A percentile compares a stretch with the other conserved stretches of the same genome.
These are phyloP conservation scores for Macropis europaea DNA, from an alignment of 2,888 invertebrate genomes.

Conservation along the genomic window DNA sequence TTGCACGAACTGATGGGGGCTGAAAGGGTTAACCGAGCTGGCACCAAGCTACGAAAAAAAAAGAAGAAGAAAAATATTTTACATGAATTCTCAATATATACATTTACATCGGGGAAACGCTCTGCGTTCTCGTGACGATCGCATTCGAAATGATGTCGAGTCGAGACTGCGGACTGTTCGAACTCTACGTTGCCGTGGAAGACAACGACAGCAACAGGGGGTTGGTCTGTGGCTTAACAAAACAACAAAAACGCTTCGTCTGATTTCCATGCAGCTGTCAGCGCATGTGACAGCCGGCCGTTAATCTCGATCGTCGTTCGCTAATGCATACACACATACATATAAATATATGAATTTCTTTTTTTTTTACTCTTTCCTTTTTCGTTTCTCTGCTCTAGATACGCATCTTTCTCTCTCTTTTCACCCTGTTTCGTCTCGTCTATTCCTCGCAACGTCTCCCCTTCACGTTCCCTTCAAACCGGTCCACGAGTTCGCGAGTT, in stretches of 20 bases:
- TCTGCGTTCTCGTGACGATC: conserved; percentile 56
- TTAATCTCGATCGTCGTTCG: conserved; percentile 13
- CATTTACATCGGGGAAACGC: conserved; percentile 32
- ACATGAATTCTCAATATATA: not conserved
- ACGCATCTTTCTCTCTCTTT: not conserved
- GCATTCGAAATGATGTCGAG: conserved; percentile 40
- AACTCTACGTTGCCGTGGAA: conserved; percentile 39
- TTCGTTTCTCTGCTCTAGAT: not conserved
- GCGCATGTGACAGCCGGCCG: conserved; percentile 71
- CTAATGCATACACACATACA: not conserved
- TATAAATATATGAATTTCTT: not conserved
- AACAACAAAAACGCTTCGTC: conserved; percentile 56
- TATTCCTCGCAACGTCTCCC: not conserved
- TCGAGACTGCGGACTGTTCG: conserved; percentile 33
- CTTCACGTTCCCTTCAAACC: conserved; percentile 1
- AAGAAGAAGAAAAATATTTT: too few relatives aligned
- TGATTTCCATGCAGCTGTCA: conserved; percentile 77
- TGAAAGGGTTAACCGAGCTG: too few relatives aligned
- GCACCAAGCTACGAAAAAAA: too few relatives aligned
- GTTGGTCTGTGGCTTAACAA: conserved; percentile 21
- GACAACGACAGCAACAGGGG: conserved; percentile 12
- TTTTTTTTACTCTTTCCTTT: not conserved
- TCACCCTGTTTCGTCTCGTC: not conserved
- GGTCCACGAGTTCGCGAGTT: not conserved
- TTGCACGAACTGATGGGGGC: too few relatives aligned